These are phyloP conservation scores for Caloenas nicobarica DNA, from an alignment of 2,113 vertebrate species.

Conservation along the genomic window DNA sequence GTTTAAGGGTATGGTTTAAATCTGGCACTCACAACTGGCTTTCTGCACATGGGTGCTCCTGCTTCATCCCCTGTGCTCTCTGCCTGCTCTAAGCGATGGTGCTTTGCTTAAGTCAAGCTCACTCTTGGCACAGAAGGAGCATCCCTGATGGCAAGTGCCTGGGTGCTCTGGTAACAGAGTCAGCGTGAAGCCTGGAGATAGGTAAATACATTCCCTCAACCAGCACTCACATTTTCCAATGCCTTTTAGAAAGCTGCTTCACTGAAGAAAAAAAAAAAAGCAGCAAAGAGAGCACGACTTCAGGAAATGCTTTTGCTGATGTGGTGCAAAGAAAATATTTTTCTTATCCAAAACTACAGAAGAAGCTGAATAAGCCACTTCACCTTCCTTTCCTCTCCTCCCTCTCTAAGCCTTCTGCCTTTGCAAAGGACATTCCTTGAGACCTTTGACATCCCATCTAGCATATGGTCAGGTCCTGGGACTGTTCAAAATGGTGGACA, in stretches of 20 bases:
- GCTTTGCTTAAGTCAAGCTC: background rate
- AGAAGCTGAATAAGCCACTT: conserved; percentile 53
- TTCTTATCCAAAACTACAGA: conserved; percentile 18
- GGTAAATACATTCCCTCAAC: background rate
- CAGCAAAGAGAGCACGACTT: background rate
- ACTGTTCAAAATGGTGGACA: background rate
- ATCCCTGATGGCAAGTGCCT: background rate
- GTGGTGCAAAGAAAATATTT: conserved; percentile 31
- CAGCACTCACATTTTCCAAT: background rate
- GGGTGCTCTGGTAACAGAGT: background rate
- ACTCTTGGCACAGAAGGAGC: background rate
- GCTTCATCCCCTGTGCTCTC: background rate
- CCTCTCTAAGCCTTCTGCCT: background rate
- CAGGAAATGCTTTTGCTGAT: conserved; percentile 66
- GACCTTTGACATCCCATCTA: background rate
- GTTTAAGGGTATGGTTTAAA: background rate
- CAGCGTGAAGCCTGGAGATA: background rate
- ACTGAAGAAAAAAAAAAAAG: background rate
- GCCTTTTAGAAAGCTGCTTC: background rate
- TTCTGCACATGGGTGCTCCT: background rate
- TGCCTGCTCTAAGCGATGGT: too few species aligned
- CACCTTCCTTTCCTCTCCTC: conserved; percentile 38
- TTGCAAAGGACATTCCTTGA: background rate
- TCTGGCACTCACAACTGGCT: background rate
- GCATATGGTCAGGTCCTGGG: background rate